These are phyloP conservation scores for Drosophila prolongata DNA, from an alignment of 2,888 invertebrate species.

Conservation along the genomic window DNA sequence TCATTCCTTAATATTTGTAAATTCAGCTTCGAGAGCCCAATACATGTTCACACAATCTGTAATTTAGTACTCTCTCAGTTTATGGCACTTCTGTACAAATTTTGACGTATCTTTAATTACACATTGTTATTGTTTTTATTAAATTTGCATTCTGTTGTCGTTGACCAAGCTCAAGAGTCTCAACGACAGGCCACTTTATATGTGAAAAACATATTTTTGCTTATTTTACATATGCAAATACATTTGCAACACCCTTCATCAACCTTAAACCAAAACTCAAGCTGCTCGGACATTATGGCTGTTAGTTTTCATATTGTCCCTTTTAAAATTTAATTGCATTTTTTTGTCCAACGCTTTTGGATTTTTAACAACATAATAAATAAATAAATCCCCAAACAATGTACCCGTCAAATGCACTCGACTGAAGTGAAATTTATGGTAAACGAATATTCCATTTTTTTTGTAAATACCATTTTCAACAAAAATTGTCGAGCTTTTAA, in stretches of 20 bases:
- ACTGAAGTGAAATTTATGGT: constrained; percentile 43
- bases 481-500: constrained; percentile 17
- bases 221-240: constrained; percentile 55
- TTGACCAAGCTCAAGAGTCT: constrained; percentile 42
- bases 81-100: neutral
- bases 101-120: constrained; percentile 49
- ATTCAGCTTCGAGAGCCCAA: neutral
- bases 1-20: neutral
- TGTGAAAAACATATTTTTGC: constrained; percentile 37
- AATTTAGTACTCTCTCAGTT: constrained; percentile 3
- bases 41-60: constrained; percentile 15
- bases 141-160: constrained; percentile 30
- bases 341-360: constrained; percentile 59
- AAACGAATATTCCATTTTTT: constrained; percentile 21
- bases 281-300: constrained; percentile 8
- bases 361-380: constrained; percentile 75
- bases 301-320: constrained; percentile 36
- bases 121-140: constrained; percentile 44
- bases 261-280: constrained; percentile 3
- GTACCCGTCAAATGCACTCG: constrained; percentile 43
- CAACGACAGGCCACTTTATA: constrained; percentile 43
- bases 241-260: constrained; percentile 9
- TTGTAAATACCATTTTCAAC: constrained; percentile 21
- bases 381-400: constrained; percentile 51
- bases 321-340: constrained; percentile 59